phyloP scores from a whole-genome alignment of 1,140 invertebrate species.

The Scaptomyza montana region DNA sequence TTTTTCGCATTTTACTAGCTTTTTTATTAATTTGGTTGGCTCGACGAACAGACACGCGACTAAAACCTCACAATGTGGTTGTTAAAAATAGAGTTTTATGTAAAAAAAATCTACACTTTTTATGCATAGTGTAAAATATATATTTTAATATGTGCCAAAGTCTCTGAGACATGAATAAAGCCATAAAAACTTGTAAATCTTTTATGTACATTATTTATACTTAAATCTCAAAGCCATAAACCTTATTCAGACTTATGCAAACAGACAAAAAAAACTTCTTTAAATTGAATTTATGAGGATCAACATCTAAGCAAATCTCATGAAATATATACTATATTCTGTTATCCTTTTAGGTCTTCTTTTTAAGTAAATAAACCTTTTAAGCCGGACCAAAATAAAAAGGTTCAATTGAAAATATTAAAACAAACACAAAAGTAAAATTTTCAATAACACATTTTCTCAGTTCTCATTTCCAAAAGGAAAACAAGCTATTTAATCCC shows the following conservation, averaged over 20 bases:
- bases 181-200: too few relatives aligned
- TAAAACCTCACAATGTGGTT: slow-evolving; percentile 48
- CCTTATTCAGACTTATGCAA: background rate
- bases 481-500: background rate
- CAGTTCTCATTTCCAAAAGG: background rate
- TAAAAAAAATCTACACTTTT: too few relatives aligned
- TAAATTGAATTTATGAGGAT: too few relatives aligned
- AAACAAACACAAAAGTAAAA: background rate
- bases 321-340: too few relatives aligned
- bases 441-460: too few relatives aligned
- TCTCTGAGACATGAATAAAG: too few relatives aligned
- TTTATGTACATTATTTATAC: background rate
- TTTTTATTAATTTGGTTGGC: slow-evolving; percentile 54
- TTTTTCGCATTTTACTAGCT: slow-evolving; percentile 32
- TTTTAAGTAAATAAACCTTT: background rate
- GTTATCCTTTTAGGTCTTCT: too few relatives aligned
- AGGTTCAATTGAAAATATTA: background rate
- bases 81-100: slow-evolving; percentile 18
- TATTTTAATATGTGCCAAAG: too few relatives aligned
- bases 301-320: too few relatives aligned
- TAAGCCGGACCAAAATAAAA: background rate
- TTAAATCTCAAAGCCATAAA: slow-evolving; percentile 33
- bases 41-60: slow-evolving; percentile 10
- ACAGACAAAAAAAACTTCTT: background rate
- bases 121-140: too few relatives aligned